Conservation (phyloP, 2,113 vertebrate genomes). For the Hippocampus barbouri region DNA sequence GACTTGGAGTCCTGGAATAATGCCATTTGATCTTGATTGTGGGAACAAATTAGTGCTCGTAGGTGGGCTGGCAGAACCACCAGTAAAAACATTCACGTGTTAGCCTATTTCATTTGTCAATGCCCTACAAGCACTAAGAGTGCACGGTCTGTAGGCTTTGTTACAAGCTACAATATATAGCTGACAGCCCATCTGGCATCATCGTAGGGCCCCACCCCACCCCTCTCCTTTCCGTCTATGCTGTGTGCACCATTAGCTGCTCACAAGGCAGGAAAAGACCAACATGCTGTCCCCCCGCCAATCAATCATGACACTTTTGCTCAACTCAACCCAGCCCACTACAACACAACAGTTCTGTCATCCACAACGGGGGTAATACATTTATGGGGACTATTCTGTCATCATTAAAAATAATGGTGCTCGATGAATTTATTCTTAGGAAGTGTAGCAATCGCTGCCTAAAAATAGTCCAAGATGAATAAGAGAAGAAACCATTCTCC, state of each 20-base stretch:
- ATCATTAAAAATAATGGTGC: slow-evolving; percentile 11
- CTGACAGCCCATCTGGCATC: slow-evolving; percentile 68
- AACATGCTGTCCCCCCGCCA: slow-evolving; percentile 39
- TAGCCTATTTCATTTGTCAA: slow-evolving; percentile 36
- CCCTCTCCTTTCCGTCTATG: slow-evolving; percentile 30
- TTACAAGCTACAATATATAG: slow-evolving; percentile 55
- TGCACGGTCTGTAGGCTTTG: slow-evolving; percentile 56
- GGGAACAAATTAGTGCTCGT: slow-evolving; percentile 14
- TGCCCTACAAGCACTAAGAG: slow-evolving; percentile 37
- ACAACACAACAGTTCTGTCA: background rate
- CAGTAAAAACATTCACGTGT: slow-evolving; percentile 24
- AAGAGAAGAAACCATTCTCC: background rate
- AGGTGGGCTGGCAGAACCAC: slow-evolving; percentile 17
- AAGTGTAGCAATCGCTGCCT: background rate
- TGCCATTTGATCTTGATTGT: slow-evolving; percentile 15
- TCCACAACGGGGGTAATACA: slow-evolving; percentile 3
- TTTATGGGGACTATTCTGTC: background rate
- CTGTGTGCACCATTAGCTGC: slow-evolving; percentile 68
- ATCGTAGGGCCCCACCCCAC: slow-evolving; percentile 46
- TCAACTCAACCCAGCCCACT: slow-evolving; percentile 21
- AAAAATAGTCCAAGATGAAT: background rate
- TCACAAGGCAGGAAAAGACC: slow-evolving; percentile 62
- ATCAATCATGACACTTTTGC: slow-evolving; percentile 49
- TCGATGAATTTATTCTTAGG: background rate
- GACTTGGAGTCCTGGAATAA: background rate